Conservation (phyloP, 2,797 vertebrate genomes). For the Mormyrus hasselquistii region DNA sequence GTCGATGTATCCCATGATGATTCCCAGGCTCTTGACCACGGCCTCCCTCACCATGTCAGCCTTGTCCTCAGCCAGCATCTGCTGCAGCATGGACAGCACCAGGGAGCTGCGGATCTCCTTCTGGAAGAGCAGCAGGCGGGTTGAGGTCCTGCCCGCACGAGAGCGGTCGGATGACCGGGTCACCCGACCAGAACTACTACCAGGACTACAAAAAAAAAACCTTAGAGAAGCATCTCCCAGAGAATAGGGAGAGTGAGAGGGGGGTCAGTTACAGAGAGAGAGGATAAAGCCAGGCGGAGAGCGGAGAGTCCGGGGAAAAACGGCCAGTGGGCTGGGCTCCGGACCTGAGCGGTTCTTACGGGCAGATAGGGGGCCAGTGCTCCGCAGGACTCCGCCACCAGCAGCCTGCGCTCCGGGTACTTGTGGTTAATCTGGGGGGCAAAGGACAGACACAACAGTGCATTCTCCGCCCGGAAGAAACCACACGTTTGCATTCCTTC, state of each 20-base stretch:
- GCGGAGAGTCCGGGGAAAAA: background rate
- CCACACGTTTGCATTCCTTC: conserved; percentile 33
- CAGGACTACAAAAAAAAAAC: background rate
- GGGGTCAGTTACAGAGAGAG: background rate
- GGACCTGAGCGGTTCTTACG: conserved; percentile 64
- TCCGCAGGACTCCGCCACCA: conserved; percentile 96
- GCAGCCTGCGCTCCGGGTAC: conserved; percentile 91
- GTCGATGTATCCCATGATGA: conserved; percentile 97
- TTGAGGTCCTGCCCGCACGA: background rate
- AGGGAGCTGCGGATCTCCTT: conserved; percentile 97
- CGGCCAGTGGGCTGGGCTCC: background rate
- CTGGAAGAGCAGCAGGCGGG: conserved; percentile 54
- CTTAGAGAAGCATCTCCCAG: background rate
- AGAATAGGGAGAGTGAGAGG: background rate
- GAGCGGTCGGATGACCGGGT: background rate
- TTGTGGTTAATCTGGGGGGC: conserved; percentile 90
- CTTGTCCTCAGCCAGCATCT: conserved; percentile 97
- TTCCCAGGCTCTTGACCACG: conserved; percentile 93
- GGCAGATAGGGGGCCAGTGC: conserved; percentile 93
- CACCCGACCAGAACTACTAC: background rate
- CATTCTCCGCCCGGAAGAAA: conserved; percentile 27
- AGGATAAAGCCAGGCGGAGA: background rate
- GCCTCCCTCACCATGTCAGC: conserved; percentile 97
- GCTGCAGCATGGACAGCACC: conserved; percentile 96
- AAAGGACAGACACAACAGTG: conserved; percentile 53